Evolutionary conservation across 2,888 invertebrate genomes (phyloP), one percentile per base, ranked within the genome.

Genomic region (Ctenicera cuprea): DNA sequence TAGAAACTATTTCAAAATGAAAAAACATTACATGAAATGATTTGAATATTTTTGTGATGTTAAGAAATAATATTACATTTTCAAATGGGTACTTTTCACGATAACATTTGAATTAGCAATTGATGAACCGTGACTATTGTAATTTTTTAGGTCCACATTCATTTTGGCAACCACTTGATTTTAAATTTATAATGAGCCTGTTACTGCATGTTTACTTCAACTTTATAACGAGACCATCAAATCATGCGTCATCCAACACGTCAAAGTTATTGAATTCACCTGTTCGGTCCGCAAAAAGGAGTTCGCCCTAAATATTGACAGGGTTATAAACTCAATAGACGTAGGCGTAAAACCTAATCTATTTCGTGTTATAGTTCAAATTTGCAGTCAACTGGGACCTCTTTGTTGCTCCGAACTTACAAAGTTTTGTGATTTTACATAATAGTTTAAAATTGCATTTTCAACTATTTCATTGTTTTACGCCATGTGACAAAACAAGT

Each of bases 281-380:
- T 43, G 16, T 43, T n/a, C 14, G 43, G 43, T n/a, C 16, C 16
- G 43, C 43, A 16, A n/a, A 14, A 14, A 43, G n/a, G 16, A 43
- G 16, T 14, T 43, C 43, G 43, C 16, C 43, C 57, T 9, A 57
- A 57, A 57, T 37, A 18, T 30, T 37, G 57, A 37, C 57, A 57
- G 16, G 37, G 57, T 37, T 52, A 52, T 52, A 52, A 52, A 52
- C 18, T 30, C 26, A 30, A 52, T 52, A 26, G 52, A 52, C 52
- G 30, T 16, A 26, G 52, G 26, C 26, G 52, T 52, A 57, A 57
- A 57, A 57, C 57, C 57, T 57, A 37, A 52, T 52, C 52, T 52
- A 52, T 52, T 52, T 52, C 52, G 52, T 52, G 52, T 52, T 52
- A 52, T 52, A 52, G 52, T 22, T 30, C 26, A 52, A 52, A 52